Base-by-base conservation (phyloP, 2,888 invertebrate species). In the Drosophila maculinotata region DNA sequence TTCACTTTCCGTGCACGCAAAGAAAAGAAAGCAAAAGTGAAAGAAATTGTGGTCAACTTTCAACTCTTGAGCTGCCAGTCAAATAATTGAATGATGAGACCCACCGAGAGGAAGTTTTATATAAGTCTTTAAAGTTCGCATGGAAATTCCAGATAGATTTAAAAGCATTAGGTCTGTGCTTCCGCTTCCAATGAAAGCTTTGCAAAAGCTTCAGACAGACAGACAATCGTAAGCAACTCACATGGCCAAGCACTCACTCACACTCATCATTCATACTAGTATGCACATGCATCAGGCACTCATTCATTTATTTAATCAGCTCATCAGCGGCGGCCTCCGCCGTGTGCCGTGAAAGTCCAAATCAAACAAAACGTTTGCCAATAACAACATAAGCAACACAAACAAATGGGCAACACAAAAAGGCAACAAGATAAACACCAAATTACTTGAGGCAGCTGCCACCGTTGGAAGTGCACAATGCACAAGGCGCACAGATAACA, bases 281-380 rank as follows among this genome's bases (percentile, higher is more conserved):
- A 53, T 62, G 20, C 45, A 26, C 47, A 51, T 28, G 31, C 48
- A 33, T 31, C 31, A 17, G 23, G 23, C 51, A 54, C 14, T 59
- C 42, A 63, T 36, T 63, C 35, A 39, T 15, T 69, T 64, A 63
- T 64, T 64, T 69, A 64, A 54, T 57, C 48, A 36, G 45, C 28
- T 48, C 31, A 47, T 49, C 45, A 31, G 41, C 42, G 42, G 12
- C 14, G 35, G 25, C 59, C 28, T 9, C 57, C 12, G 28, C 12
- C 41, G 38, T 36, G 31, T 28, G 72, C 56, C 67, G 70, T 72
- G 70, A 79, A 68, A 78, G 79, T 81, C 75, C 79, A 70, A 76
- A 57, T 30, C 74, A 67, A 70, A 67, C 63, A 76, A 70, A 68
- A 71, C 79, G 79, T 79, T 81, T 75, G 75, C 59, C 62, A 38